Evolutionary conservation across 1,140 invertebrate species (phyloP).

Genomic region (Aphaenogaster ashmeadi): DNA sequence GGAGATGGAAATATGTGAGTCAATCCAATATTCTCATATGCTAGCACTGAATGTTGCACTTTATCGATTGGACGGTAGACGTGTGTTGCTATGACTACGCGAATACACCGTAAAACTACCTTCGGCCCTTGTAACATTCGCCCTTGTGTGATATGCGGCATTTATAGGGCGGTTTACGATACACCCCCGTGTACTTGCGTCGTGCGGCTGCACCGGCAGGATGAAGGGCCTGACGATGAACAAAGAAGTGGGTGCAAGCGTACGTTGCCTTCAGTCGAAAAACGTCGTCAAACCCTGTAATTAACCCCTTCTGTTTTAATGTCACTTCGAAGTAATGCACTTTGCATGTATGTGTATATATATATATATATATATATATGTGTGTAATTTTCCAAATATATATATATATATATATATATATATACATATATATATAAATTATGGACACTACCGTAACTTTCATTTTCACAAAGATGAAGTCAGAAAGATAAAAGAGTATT

Average conservation of each 20-base stretch:
- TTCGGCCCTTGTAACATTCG: slow-evolving; percentile 64
- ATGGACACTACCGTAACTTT: neutral
- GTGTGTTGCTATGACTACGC: slow-evolving; percentile 81
- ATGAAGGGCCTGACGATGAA: slow-evolving; percentile 77
- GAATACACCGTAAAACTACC: slow-evolving; percentile 72
- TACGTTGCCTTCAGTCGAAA: neutral
- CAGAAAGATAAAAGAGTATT: neutral
- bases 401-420: neutral
- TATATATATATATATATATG: neutral
- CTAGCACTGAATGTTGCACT: slow-evolving; percentile 78
- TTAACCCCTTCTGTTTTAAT: slow-evolving; percentile 15
- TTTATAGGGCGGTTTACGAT: slow-evolving; percentile 77
- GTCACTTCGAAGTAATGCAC: neutral
- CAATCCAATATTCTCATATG: slow-evolving; percentile 50
- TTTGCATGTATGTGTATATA: neutral
- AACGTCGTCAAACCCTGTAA: slow-evolving; percentile 3
- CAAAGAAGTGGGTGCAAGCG: slow-evolving; percentile 51
- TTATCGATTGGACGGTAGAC: slow-evolving; percentile 79
- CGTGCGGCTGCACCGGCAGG: slow-evolving; percentile 59
- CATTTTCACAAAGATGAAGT: slow-evolving; percentile 15
- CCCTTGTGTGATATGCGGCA: slow-evolving; percentile 68
- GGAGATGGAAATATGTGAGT: slow-evolving; percentile 32
- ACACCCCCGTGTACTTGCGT: slow-evolving; percentile 61
- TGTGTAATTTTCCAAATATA: neutral
- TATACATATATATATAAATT: neutral